These are phyloP conservation scores for Bombyx mandarina DNA, from an alignment of 1,140 invertebrate genomes.

Conservation along the genomic window DNA sequence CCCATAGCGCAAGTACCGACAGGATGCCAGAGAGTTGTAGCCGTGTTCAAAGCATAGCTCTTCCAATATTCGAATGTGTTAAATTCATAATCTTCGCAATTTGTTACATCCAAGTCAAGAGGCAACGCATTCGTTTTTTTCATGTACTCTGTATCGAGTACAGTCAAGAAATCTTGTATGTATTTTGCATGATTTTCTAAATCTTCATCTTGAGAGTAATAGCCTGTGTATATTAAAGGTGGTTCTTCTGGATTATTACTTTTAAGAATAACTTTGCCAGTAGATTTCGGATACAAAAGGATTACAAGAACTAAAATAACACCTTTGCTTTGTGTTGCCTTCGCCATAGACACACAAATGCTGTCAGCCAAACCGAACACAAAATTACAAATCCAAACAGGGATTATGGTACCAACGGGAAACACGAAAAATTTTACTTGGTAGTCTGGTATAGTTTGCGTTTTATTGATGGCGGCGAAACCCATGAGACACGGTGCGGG, in stretches of 20 bases:
- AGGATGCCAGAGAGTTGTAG: constrained; percentile 44
- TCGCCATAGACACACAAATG: constrained; percentile 28
- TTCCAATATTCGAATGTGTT: constrained; percentile 78
- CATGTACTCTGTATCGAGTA: constrained; percentile 72
- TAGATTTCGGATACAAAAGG: constrained; percentile 83
- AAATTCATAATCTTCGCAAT: constrained; percentile 72
- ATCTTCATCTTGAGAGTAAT: constrained; percentile 83
- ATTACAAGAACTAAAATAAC: constrained; percentile 85
- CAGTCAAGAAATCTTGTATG: constrained; percentile 73
- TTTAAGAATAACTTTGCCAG: constrained; percentile 81
- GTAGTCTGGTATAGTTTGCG: constrained; percentile 29
- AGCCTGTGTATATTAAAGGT: constrained; percentile 90
- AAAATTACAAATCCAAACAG: constrained; percentile 79
- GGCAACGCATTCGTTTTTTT: constrained; percentile 58
- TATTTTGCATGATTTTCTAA: constrained; percentile 82
- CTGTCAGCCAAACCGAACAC: constrained; percentile 75
- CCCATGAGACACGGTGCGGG: constrained; percentile 82
- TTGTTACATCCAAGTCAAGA: constrained; percentile 44
- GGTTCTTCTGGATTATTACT: constrained; percentile 86
- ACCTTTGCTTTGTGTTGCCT: constrained; percentile 77
- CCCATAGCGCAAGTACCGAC: constrained; percentile 76
- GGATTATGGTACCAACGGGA: constrained; percentile 54
- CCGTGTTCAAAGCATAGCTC: constrained; percentile 45
- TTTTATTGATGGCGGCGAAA: constrained; percentile 74
- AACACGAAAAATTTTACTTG: constrained; percentile 28